These are phyloP conservation scores for Microchirus variegatus DNA, from an alignment of 2,797 vertebrate genomes.

Conservation along the genomic window DNA sequence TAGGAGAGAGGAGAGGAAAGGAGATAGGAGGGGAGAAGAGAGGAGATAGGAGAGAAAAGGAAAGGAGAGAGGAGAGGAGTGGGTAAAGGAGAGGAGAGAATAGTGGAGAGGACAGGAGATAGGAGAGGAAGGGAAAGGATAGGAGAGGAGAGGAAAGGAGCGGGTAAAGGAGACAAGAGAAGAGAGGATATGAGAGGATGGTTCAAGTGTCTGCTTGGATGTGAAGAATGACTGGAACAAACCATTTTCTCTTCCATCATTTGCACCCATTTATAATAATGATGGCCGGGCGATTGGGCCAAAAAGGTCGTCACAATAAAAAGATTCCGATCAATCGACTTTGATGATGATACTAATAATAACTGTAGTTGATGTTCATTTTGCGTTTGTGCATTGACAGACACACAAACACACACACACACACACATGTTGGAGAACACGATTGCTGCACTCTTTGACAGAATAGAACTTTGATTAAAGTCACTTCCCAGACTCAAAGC, in stretches of 20 bases:
- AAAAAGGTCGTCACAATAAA: too few relatives aligned
- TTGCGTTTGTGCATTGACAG: neutral
- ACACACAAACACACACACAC: too few relatives aligned
- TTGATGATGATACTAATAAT: too few relatives aligned
- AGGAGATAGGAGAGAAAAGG: too few relatives aligned
- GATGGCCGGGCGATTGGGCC: too few relatives aligned
- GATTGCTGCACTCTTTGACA: slow-evolving; percentile 3
- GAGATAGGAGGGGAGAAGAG: too few relatives aligned
- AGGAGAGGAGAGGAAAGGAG: neutral
- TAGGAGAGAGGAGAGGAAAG: slow-evolving; percentile 69
- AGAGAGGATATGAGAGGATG: too few relatives aligned
- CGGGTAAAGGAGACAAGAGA: slow-evolving; percentile 1
- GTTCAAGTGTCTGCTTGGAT: neutral
- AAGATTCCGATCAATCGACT: too few relatives aligned
- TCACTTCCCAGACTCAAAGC: slow-evolving; percentile 28
- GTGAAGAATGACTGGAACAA: neutral
- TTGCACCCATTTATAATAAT: neutral
- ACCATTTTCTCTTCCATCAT: neutral
- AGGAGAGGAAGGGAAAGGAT: slow-evolving; percentile 77
- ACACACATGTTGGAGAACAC: slow-evolving; percentile 16
- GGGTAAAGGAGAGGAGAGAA: neutral
- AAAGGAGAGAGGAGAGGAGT: slow-evolving; percentile 71
- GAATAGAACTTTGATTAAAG: slow-evolving; percentile 48
- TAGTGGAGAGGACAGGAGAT: too few relatives aligned
- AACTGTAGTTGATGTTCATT: too few relatives aligned